These are phyloP conservation scores for Rutpela maculata DNA, from an alignment of 2,888 invertebrate species.

Conservation along the genomic window DNA sequence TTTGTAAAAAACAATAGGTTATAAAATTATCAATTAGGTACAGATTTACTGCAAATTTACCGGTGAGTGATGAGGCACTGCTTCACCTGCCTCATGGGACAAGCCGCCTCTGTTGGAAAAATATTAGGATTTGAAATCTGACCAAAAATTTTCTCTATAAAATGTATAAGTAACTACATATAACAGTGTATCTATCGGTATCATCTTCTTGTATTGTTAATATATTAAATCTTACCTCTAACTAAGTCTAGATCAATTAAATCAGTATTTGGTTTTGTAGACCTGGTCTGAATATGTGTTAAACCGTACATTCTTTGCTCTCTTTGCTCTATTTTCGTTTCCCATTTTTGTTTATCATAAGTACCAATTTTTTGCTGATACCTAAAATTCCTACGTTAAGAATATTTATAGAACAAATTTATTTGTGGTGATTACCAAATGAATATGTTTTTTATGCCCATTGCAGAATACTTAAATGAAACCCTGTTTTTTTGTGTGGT, in stretches of 20 bases:
- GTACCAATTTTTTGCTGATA: conserved; percentile 97
- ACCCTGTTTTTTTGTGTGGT: too few relatives aligned
- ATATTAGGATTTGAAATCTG: too few relatives aligned
- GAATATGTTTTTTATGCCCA: neutral
- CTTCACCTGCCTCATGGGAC: too few relatives aligned
- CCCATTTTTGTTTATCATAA: conserved; percentile 98
- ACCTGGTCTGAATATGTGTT: conserved; percentile 84
- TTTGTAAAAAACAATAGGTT: too few relatives aligned
- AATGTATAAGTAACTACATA: too few relatives aligned
- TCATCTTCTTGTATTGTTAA: too few relatives aligned
- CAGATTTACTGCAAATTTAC: too few relatives aligned
- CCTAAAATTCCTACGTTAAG: conserved; percentile 76
- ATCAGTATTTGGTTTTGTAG: conserved; percentile 89
- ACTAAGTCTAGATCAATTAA: conserved; percentile 97
- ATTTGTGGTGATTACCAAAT: conserved; percentile 1
- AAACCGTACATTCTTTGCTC: conserved; percentile 93
- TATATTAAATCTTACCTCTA: conserved; percentile 79
- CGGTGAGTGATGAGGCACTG: too few relatives aligned
- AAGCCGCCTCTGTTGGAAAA: too few relatives aligned
- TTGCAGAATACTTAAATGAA: neutral
- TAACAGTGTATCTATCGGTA: too few relatives aligned
- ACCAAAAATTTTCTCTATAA: too few relatives aligned
- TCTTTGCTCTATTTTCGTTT: conserved; percentile 94
- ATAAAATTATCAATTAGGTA: too few relatives aligned
- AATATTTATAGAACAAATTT: neutral